These are phyloP conservation scores for Marronus borbonicus DNA, from an alignment of 2,888 invertebrate species.

Conservation along the genomic window DNA sequence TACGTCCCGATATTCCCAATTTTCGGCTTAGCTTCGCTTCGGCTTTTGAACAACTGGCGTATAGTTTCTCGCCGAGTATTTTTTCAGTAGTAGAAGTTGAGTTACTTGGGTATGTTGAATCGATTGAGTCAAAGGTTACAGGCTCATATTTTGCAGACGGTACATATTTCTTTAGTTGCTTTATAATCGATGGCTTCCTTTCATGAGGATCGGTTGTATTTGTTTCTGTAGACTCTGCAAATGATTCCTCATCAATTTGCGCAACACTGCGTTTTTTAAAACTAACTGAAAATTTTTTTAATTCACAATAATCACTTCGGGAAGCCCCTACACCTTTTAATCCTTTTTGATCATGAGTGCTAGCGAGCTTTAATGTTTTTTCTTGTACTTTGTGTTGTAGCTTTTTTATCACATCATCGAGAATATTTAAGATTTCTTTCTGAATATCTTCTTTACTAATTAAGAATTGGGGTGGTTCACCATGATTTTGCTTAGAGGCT, in stretches of 20 bases:
- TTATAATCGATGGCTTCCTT: background rate
- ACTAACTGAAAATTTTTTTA: background rate
- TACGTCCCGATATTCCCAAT: slow-evolving; percentile 12
- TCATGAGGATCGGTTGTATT: background rate
- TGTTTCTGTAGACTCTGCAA: background rate
- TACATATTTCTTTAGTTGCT: background rate
- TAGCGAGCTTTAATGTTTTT: background rate
- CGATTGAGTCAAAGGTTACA: background rate
- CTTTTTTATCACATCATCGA: slow-evolving; percentile 9
- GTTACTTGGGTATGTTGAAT: background rate
- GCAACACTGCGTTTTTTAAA: background rate
- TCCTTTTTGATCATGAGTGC: background rate
- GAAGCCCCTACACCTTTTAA: background rate
- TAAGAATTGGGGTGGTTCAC: background rate
- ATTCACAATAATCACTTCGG: background rate
- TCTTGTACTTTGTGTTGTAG: slow-evolving; percentile 14
- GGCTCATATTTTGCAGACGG: background rate
- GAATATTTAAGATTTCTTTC: slow-evolving; percentile 12
- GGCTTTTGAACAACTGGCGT: slow-evolving; percentile 11
- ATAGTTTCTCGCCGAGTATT: background rate
- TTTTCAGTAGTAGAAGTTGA: background rate
- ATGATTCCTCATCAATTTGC: background rate
- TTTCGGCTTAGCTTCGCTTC: slow-evolving; percentile 16
- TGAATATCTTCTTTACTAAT: background rate
- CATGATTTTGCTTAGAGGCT: background rate